Base-by-base conservation (phyloP, 1,140 invertebrate genomes). In the Euwallacea similis region DNA sequence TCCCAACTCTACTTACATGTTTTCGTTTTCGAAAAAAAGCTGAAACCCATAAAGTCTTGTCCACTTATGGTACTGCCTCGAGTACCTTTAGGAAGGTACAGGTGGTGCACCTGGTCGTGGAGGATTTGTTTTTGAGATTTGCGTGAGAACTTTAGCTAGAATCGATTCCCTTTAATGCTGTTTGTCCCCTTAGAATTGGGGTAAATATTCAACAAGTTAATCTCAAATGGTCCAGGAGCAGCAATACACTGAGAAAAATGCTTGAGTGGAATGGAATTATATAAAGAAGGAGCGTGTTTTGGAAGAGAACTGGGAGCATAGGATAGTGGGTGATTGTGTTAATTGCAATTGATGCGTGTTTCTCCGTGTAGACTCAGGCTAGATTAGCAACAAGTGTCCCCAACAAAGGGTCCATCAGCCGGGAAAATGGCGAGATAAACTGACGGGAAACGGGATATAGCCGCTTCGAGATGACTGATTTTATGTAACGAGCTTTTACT, bases 1-100 rank as follows among this genome's bases (percentile, higher is more conserved):
- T 53, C 63, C 63, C 46, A 46, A 65, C 21, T 65, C 63, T 33
- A 65, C 63, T 65, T 65, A 42, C 63, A 65, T 65, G 63, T 65
- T 65, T 65, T 65, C 0, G 16, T 56, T 56, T 56, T 56, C 16
- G 10, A 10, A n/a, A 15, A 56, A 56, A 56, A 56, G 1, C 10
- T 33, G 21, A 33, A 33, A 33, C 21, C 21, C 21, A 33, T 33
- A 33, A 33, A 33, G 21, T 4, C 21, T 33, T 33, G 21, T 33
- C 21, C 21, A 33, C 21, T 33, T 33, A 33, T 47, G n/a, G 46
- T 47, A 47, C 46, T 47, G 46, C 21, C 1, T 47, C 46, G n/a
- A 47, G 46, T 47, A 47, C 46, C 46, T 47, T 10, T 47, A 13
- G 9, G 46, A 47, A 47, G 46, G 9, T 13, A 47, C 46, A 47